A percentile compares a stretch with the other conserved stretches of the same genome.
phyloP scores from a whole-genome alignment of 2,113 vertebrate genomes.

The Tricholaema leucomelas region DNA sequence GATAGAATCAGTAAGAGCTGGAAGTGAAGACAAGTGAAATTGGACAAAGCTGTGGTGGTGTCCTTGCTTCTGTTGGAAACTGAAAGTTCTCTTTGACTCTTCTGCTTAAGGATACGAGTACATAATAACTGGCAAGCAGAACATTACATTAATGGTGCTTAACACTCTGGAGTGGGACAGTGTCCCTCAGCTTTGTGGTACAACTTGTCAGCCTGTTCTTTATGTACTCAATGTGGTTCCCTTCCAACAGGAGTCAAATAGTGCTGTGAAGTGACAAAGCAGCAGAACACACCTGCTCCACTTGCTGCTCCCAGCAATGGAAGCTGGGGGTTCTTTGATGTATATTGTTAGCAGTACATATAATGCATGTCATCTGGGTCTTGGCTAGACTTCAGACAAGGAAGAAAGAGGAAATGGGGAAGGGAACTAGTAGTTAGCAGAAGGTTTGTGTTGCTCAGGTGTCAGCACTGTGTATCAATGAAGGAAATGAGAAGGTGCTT shows the following conservation, averaged over 20 bases:
- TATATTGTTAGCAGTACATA: background rate
- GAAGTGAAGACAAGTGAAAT: background rate
- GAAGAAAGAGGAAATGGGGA: background rate
- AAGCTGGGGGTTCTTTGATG: background rate
- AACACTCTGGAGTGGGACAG: background rate
- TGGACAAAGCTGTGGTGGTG: background rate
- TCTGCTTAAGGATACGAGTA: background rate
- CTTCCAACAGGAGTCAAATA: background rate
- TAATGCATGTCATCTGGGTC: background rate
- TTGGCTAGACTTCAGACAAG: background rate
- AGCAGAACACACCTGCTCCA: rapidly evolving
- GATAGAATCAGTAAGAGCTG: background rate
- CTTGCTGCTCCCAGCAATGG: background rate
- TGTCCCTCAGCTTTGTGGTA: background rate
- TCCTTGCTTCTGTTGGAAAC: background rate
- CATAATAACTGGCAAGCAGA: background rate
- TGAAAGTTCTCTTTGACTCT: background rate
- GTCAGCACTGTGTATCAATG: background rate
- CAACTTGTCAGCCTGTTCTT: background rate
- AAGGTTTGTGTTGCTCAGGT: background rate
- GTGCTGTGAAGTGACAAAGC: background rate
- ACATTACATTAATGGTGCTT: background rate
- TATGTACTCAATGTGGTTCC: background rate
- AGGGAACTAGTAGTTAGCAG: background rate
- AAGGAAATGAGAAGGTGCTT: background rate